Evolutionary conservation across 2,888 invertebrate species (phyloP).

Genomic region (Cryptus viduatorius): DNA sequence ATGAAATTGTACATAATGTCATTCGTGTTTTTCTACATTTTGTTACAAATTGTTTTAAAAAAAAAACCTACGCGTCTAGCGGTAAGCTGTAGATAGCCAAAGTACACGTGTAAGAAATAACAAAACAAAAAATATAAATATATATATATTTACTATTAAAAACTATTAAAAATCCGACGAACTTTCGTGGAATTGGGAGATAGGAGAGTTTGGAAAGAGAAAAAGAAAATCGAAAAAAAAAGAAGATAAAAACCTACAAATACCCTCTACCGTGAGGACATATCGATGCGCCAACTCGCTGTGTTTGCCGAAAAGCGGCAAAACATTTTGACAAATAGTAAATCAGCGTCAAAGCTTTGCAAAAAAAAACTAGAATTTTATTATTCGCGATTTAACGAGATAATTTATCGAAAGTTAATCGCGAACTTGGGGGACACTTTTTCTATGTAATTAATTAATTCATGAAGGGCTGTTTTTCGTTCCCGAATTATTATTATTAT

Average conservation of each 20-base stretch:
- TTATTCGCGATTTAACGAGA: conserved; percentile 42
- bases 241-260: conserved; percentile 1
- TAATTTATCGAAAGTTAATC: conserved; percentile 51
- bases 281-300: conserved; percentile 56
- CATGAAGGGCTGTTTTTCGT: conserved; percentile 23
- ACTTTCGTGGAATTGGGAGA: conserved; percentile 12
- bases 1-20: conserved; percentile 75
- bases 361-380: conserved; percentile 59
- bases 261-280: conserved; percentile 41
- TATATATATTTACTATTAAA: conserved; percentile 65
- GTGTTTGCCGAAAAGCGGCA: conserved; percentile 4
- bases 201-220: background rate
- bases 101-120: conserved; percentile 61
- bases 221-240: conserved; percentile 4
- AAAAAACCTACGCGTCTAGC: conserved; percentile 65
- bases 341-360: conserved; percentile 32
- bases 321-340: conserved; percentile 11
- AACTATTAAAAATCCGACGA: conserved; percentile 61
- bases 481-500: conserved; percentile 13
- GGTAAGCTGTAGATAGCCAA: conserved; percentile 72
- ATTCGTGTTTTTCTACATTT: conserved; percentile 82
- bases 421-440: conserved; percentile 38
- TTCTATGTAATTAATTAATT: conserved; percentile 34
- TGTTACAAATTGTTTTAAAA: conserved; percentile 77
- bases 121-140: conserved; percentile 46